These are phyloP conservation scores for Lepisosteus osseus DNA, from an alignment of 2,113 vertebrate genomes.

Conservation along the genomic window DNA sequence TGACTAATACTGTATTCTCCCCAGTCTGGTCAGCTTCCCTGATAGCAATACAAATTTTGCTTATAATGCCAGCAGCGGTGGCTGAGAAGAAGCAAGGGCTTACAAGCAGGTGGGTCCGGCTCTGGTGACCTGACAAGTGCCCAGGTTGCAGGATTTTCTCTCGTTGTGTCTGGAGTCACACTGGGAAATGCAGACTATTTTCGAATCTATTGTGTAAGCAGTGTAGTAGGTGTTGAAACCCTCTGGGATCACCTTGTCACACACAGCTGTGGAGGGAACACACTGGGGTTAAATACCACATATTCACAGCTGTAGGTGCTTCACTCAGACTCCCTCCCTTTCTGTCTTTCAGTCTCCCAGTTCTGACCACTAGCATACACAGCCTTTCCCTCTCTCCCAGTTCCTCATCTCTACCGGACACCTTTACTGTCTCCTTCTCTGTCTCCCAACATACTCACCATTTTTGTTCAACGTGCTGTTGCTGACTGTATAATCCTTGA, in stretches of 20 bases:
- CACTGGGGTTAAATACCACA: background rate
- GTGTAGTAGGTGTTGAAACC: slow-evolving; percentile 2
- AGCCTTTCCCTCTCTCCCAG: too few species aligned
- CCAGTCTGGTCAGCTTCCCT: too few species aligned
- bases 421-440: background rate
- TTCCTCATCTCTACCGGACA: too few species aligned
- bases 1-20: too few species aligned
- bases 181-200: slow-evolving; percentile 6
- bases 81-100: background rate
- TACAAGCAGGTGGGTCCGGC: slow-evolving; percentile 17
- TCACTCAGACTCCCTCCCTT: too few species aligned
- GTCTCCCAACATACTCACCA: background rate
- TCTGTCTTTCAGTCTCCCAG: too few species aligned
- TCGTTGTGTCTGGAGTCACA: slow-evolving; percentile 6
- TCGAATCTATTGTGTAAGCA: background rate
- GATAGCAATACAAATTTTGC: too few species aligned
- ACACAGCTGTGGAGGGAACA: slow-evolving; percentile 13
- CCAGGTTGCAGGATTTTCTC: slow-evolving; percentile 13
- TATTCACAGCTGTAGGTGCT: too few species aligned
- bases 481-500: too few species aligned
- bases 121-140: background rate
- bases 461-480: background rate
- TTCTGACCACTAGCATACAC: too few species aligned
- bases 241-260: slow-evolving; percentile 1
- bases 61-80: too few species aligned